phyloP scores from a whole-genome alignment of 2,888 invertebrate genomes.

The Cheilosia vernalis region DNA sequence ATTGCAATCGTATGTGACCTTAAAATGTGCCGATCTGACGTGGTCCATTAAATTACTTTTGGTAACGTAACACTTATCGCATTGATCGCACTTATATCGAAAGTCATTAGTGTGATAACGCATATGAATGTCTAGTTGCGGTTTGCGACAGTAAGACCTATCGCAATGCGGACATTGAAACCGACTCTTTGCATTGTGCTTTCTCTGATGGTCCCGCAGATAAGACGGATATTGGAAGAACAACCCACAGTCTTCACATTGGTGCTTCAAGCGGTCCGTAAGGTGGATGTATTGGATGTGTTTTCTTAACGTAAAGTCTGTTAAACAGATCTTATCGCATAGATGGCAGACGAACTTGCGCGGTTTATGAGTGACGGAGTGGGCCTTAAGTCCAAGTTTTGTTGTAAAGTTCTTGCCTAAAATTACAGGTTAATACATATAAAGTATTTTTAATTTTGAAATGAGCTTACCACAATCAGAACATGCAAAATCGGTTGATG shows the following conservation, averaged over 20 bases:
- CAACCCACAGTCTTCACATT: slow-evolving; percentile 66
- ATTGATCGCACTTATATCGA: slow-evolving; percentile 74
- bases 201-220: slow-evolving; percentile 51
- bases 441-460: not conserved
- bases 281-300: slow-evolving; percentile 53
- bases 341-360: slow-evolving; percentile 39
- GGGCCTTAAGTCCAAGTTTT: slow-evolving; percentile 19
- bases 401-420: slow-evolving; percentile 33
- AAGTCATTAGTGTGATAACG: slow-evolving; percentile 75
- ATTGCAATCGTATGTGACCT: slow-evolving; percentile 58
- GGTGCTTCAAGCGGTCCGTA: slow-evolving; percentile 54
- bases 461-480: slow-evolving; percentile 33
- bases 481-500: slow-evolving; percentile 2
- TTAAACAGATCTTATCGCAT: slow-evolving; percentile 51
- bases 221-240: slow-evolving; percentile 57
- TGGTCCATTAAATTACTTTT: slow-evolving; percentile 66
- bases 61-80: slow-evolving; percentile 67
- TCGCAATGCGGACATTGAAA: slow-evolving; percentile 57
- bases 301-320: slow-evolving; percentile 29
- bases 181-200: slow-evolving; percentile 40
- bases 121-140: slow-evolving; percentile 70
- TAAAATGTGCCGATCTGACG: slow-evolving; percentile 43
- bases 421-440: not conserved
- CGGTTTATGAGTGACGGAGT: slow-evolving; percentile 28
- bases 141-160: slow-evolving; percentile 53